These are phyloP conservation scores for Peromyscus maniculatus DNA, from an alignment of 2,113 vertebrate genomes.

Conservation along the genomic window DNA sequence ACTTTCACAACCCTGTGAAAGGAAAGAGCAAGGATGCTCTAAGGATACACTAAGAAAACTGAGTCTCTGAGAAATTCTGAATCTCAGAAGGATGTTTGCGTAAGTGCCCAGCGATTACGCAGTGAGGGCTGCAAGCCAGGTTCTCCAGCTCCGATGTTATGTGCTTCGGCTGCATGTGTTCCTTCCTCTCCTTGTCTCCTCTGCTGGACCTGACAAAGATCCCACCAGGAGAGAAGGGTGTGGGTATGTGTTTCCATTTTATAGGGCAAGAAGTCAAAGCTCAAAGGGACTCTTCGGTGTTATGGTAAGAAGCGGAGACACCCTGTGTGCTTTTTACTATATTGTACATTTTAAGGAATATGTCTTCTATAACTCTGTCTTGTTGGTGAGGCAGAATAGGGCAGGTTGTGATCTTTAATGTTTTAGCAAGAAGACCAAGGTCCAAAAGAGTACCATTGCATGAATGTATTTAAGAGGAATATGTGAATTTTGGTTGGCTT, in stretches of 20 bases:
- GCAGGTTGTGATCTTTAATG: neutral
- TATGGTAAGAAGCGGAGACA: neutral
- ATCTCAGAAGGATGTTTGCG: neutral
- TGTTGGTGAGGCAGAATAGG: neutral
- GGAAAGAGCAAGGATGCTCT: neutral
- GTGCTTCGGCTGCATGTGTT: neutral
- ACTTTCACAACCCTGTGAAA: constrained; percentile 8
- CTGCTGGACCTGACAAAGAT: neutral
- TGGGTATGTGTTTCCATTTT: neutral
- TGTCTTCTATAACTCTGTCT: neutral
- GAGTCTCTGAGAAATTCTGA: neutral
- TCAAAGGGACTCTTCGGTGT: neutral
- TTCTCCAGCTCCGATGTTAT: neutral
- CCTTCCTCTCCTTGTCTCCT: neutral
- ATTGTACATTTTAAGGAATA: neutral
- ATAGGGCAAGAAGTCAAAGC: neutral
- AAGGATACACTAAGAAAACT: neutral
- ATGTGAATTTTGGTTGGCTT: neutral
- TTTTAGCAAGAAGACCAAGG: neutral
- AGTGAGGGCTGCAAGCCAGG: neutral
- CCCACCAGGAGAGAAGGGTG: neutral
- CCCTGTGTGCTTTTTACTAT: neutral
- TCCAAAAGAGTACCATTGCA: neutral
- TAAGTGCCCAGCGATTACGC: neutral
- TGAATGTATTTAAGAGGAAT: neutral